Percentiles rank a stretch among this genome's conserved stretches.
Conservation (phyloP, 1,140 invertebrate genomes). For the Acyrthosiphon pisum region DNA sequence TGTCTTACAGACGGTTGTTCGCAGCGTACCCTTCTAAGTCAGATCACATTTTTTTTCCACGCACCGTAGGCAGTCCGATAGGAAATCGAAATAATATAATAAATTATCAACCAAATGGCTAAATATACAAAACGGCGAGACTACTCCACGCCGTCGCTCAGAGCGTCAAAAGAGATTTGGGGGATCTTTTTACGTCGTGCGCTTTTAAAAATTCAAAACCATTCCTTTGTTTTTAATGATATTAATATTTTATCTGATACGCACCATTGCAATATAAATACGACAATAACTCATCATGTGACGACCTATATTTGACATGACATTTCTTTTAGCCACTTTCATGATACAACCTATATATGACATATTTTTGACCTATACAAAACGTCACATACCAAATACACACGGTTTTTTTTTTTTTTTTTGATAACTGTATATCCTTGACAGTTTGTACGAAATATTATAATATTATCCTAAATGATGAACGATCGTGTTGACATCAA, state of each 20-base stretch:
- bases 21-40: background rate
- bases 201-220: no score
- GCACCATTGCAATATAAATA: background rate
- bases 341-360: background rate
- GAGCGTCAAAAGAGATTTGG: background rate
- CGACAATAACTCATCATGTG: background rate
- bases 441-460: background rate
- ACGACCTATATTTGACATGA: constrained; percentile 26
- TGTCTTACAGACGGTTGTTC: no score
- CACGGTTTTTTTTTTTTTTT: background rate
- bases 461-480: constrained; percentile 20
- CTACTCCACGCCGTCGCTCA: no score
- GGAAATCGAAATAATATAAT: background rate
- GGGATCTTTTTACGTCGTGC: background rate
- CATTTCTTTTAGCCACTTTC: background rate
- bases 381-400: background rate
- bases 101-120: background rate
- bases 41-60: background rate
- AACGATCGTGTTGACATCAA: background rate
- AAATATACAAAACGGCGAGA: background rate
- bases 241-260: background rate
- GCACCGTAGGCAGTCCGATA: background rate
- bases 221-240: background rate
- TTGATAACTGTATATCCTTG: background rate
- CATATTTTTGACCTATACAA: constrained; percentile 11